These are phyloP conservation scores for Thysanoteuthis rhombus DNA, from an alignment of 2,888 invertebrate genomes.

Conservation along the genomic window DNA sequence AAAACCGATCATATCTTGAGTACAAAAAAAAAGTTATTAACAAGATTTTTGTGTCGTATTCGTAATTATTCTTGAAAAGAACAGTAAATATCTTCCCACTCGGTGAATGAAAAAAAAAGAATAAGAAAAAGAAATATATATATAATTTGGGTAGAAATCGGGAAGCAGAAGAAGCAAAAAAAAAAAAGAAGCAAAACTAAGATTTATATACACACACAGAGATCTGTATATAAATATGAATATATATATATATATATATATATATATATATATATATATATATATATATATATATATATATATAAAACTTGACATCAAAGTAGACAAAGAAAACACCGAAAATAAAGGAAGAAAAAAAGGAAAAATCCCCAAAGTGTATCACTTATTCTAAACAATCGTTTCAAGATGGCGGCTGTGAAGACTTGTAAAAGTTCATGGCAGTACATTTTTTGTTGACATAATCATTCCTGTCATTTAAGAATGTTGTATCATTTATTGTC, in stretches of 20 bases:
- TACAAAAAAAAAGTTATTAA: too few species aligned
- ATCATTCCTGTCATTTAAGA: constrained; percentile 12
- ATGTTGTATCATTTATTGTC: constrained; percentile 12
- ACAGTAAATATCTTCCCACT: too few species aligned
- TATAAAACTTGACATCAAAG: not conserved
- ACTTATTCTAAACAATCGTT: not conserved
- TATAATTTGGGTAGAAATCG: too few species aligned
- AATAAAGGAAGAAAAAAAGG: not conserved
- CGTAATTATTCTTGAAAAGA: too few species aligned
- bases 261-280: not conserved
- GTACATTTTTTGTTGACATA: not conserved
- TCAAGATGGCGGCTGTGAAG: not conserved
- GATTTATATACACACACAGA: too few species aligned
- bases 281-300: constrained; percentile 12
- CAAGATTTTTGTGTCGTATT: too few species aligned
- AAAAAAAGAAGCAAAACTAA: too few species aligned
- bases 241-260: not conserved
- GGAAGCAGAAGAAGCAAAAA: too few species aligned
- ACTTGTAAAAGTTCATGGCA: not conserved
- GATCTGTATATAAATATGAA: too few species aligned
- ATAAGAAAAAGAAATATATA: too few species aligned
- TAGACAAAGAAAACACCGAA: not conserved
- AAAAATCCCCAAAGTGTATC: not conserved
- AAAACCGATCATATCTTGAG: too few species aligned
- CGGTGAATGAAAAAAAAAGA: too few species aligned